Percentiles rank a stretch among this genome's conserved stretches.
Conservation (phyloP, 2,113 vertebrate genomes). For the Tetrao urogallus region DNA sequence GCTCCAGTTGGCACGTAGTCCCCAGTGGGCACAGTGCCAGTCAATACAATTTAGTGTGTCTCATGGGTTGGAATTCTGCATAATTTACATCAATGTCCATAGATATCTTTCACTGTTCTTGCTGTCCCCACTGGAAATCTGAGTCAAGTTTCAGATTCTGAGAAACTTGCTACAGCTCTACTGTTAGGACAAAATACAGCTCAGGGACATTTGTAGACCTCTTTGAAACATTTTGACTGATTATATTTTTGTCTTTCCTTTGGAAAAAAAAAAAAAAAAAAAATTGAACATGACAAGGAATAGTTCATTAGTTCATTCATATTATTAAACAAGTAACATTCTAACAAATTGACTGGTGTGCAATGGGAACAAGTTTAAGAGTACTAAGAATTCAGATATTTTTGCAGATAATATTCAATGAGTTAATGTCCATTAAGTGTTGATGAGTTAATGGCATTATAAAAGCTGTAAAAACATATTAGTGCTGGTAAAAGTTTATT, state of each 20-base stretch:
- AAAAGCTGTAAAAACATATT: background rate
- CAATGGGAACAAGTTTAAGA: background rate
- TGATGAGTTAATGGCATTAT: background rate
- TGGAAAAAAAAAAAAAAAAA: background rate
- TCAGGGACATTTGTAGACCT: background rate
- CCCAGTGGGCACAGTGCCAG: background rate
- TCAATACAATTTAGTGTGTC: background rate
- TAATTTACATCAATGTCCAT: background rate
- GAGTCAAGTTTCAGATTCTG: background rate
- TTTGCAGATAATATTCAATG: background rate
- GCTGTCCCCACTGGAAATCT: background rate
- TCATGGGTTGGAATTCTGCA: background rate
- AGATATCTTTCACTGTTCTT: background rate
- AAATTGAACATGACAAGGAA: background rate
- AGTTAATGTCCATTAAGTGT: background rate
- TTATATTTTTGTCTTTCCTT: background rate
- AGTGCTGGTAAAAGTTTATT: background rate
- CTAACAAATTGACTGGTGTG: background rate
- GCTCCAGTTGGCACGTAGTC: background rate
- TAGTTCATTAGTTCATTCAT: background rate
- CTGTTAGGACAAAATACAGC: background rate
- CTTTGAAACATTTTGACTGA: background rate
- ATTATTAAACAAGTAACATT: background rate
- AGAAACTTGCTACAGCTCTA: background rate
- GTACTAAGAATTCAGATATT: background rate